Conservation (phyloP, 2,113 vertebrate genomes). For the Pachypanchax playfairii region DNA sequence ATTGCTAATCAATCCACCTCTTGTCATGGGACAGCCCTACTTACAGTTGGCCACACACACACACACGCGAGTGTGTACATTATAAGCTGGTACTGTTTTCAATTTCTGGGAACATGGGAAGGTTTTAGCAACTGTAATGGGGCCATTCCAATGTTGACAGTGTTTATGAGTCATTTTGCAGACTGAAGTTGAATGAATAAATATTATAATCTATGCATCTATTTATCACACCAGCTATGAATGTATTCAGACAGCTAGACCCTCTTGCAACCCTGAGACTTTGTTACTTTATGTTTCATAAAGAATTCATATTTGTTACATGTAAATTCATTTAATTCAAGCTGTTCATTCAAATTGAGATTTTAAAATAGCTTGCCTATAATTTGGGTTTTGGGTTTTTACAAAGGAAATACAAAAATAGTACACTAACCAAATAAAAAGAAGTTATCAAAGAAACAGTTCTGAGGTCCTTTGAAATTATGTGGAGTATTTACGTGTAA, state of each 20-base stretch:
- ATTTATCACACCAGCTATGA: neutral
- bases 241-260: too few relatives aligned
- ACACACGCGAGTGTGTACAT: conserved; percentile 12
- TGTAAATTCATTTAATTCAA: neutral
- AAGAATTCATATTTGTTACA: neutral
- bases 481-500: too few relatives aligned
- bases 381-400: too few relatives aligned
- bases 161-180: conserved; percentile 1
- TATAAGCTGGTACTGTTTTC: conserved; percentile 37
- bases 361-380: too few relatives aligned
- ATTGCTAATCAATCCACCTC: conserved; percentile 74
- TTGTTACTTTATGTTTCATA: neutral
- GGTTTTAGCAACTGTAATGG: conserved; percentile 27
- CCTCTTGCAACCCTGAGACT: neutral
- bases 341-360: neutral
- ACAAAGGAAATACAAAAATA: too few relatives aligned
- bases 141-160: conserved; percentile 20
- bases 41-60: conserved; percentile 37
- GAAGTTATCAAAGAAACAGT: too few relatives aligned
- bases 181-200: conserved; percentile 26
- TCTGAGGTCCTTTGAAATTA: too few relatives aligned
- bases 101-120: conserved; percentile 59
- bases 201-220: neutral
- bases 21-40: conserved; percentile 35
- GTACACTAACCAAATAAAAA: too few relatives aligned